These are phyloP conservation scores for Formicarius rufipectus DNA, from an alignment of 2,113 vertebrate species.

Conservation along the genomic window DNA sequence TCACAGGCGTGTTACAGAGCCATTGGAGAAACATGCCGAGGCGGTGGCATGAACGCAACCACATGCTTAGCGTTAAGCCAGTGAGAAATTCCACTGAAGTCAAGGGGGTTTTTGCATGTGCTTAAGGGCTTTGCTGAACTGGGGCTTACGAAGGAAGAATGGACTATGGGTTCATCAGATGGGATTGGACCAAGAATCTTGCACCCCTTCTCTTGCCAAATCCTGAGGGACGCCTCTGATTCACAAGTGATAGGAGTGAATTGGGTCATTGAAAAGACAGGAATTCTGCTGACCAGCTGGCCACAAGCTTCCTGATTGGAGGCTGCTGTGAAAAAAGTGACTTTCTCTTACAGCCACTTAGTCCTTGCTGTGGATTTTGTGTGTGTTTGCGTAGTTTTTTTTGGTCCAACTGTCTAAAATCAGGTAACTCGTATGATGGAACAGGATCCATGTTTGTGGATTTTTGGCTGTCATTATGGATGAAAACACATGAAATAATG, in stretches of 20 bases:
- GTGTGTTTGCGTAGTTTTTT: neutral
- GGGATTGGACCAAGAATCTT: constrained; percentile 57
- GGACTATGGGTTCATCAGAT: constrained; percentile 1
- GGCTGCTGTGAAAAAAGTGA: neutral
- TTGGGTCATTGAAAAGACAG: neutral
- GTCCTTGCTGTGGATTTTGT: neutral
- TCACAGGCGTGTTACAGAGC: neutral
- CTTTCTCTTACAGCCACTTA: neutral
- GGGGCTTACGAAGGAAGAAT: neutral
- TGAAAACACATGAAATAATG: constrained; percentile 10
- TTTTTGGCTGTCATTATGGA: constrained; percentile 3
- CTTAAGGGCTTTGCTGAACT: constrained; percentile 61
- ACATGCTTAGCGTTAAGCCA: constrained; percentile 50
- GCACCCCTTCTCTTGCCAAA: constrained; percentile 47
- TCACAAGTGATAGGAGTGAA: constrained; percentile 28
- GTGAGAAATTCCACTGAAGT: constrained; percentile 68
- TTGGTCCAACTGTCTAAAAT: neutral
- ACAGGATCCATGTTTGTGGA: neutral
- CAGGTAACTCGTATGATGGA: neutral
- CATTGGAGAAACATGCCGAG: neutral
- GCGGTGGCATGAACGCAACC: neutral
- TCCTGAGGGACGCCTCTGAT: constrained; percentile 34
- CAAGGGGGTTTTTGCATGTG: constrained; percentile 48
- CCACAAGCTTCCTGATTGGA: neutral
- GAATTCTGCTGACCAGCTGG: neutral